Evolutionary conservation across 2,797 vertebrate genomes (phyloP), one percentile per base, ranked within the genome.

Genomic region (Bucorvus abyssinicus): DNA sequence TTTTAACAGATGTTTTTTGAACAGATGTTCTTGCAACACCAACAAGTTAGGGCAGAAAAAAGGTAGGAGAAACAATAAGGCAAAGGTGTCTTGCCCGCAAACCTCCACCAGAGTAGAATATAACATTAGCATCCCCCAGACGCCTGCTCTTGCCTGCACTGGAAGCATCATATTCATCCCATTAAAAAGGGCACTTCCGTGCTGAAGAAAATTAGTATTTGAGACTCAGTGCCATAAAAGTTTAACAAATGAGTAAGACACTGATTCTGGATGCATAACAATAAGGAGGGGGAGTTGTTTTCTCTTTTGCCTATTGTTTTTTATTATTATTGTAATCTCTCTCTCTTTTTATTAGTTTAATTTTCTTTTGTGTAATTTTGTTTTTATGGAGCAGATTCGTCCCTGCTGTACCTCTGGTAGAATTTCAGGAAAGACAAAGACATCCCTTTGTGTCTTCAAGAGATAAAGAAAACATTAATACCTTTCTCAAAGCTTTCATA

Each of bases 291-390:
- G 65, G 85, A 91, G 81, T 84, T 96, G 87, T 89, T 95, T 96
- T 95, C 94, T 87, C 84, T 86, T 96, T 93, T 94, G 70, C 61
- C 84, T 90, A 55, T 93, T 94, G 92, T 94, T 96, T 91, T 97
- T 96, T 96, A 97, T 96, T 96, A 96, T 89, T 96, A 92, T 90
- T 96, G 89, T 96, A 96, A 95, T 96, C 85, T 96, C 79, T 75
- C 53, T 85, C 75, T 94, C 87, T 96, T 96, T 97, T 97, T 97
- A 97, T 97, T 97, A 95, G 96, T 96, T 96, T 97, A 97, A 97
- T 97, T 97, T 97, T 96, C 96, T 96, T 96, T 71, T 86, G 81
- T 94, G 91, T 85, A 95, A 96, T 95, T 90, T 93, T 94, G 65
- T n/a, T 94, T 97, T 97, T 97, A 97, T 97, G 82, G 91, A 94